A percentile compares a stretch with the other conserved stretches of the same genome.
Evolutionary conservation across 2,888 invertebrate species (phyloP).

Genomic region (Cataglyphis rosenhaueri): DNA sequence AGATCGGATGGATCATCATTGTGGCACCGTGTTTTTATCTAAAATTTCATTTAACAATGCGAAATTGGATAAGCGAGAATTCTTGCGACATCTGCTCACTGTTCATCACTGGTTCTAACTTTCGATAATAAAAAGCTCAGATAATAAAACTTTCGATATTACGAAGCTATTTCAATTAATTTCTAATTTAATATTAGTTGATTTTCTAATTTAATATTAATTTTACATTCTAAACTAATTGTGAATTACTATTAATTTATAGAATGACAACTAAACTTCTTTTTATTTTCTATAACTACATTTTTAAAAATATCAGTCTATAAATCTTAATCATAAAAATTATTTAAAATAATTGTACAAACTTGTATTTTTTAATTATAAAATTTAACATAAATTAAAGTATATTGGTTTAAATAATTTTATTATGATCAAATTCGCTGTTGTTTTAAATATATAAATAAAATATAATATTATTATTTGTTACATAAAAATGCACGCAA

Average conservation of each 20-base stretch:
- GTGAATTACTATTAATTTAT: neutral
- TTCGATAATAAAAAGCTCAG: neutral
- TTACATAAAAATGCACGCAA: neutral
- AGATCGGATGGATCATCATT: neutral
- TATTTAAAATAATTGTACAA: neutral
- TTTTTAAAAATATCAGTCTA: neutral
- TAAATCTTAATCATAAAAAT: neutral
- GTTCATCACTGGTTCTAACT: neutral
- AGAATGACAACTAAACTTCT: neutral
- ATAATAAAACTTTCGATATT: neutral
- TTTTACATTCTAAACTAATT: neutral
- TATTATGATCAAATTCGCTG: neutral
- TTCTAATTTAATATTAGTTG: too few relatives aligned
- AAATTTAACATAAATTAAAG: neutral
- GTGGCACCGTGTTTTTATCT: neutral
- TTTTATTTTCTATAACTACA: too few relatives aligned
- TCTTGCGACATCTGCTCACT: neutral
- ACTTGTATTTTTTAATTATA: neutral
- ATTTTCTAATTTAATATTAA: too few relatives aligned
- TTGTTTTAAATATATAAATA: neutral
- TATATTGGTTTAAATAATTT: neutral
- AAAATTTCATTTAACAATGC: constrained; percentile 22
- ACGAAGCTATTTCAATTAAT: neutral
- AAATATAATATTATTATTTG: neutral
- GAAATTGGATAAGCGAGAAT: constrained; percentile 34